Conservation (phyloP, 2,113 vertebrate species). For the Motacilla tschutschensis region DNA sequence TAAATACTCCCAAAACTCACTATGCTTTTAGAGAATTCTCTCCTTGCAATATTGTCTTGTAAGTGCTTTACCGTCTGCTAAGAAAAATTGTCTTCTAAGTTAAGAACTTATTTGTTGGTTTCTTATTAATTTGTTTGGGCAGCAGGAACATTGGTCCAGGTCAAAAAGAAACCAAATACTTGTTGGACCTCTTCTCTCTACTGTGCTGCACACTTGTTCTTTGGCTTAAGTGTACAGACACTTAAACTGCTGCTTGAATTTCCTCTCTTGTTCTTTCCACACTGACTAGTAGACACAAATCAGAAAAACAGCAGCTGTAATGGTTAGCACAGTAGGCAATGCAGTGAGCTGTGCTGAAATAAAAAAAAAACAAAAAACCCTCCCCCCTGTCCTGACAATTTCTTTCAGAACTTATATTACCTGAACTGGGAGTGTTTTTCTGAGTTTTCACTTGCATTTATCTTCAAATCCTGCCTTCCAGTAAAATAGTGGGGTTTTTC, state of each 20-base stretch:
- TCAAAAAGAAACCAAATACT: neutral
- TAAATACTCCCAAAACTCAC: neutral
- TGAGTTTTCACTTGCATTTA: neutral
- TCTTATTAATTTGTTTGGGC: neutral
- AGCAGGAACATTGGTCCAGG: neutral
- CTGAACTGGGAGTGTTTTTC: neutral
- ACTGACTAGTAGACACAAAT: neutral
- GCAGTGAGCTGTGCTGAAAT: neutral
- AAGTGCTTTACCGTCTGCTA: neutral
- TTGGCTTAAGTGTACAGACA: neutral
- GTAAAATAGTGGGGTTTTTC: neutral
- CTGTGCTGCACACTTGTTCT: neutral
- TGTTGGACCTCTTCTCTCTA: neutral
- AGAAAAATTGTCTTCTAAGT: neutral
- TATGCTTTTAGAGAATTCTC: neutral
- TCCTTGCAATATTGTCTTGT: neutral
- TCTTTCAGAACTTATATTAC: conserved; percentile 2
- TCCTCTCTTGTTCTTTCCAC: neutral
- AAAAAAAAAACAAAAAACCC: neutral
- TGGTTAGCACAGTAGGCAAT: neutral
- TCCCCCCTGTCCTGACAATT: neutral
- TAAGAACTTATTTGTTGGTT: neutral
- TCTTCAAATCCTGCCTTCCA: neutral
- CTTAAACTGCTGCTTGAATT: conserved; percentile 1
- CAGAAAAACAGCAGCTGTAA: neutral